These are phyloP conservation scores for Ceratosolen solmsi DNA, from an alignment of 1,140 invertebrate species.

Conservation along the genomic window DNA sequence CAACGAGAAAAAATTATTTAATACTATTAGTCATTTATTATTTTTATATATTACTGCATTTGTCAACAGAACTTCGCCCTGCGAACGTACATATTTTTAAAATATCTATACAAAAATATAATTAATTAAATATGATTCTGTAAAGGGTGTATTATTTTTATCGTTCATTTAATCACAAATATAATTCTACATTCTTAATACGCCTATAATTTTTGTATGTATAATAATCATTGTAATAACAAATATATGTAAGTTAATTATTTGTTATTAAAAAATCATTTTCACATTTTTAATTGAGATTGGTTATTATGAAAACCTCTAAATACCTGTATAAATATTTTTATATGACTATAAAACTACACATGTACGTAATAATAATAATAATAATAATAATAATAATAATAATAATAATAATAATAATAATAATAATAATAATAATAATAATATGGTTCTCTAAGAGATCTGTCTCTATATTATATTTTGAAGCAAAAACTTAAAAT, in stretches of 20 bases:
- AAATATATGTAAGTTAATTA: too few species aligned
- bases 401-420: too few species aligned
- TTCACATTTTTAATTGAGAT: too few species aligned
- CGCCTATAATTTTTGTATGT: too few species aligned
- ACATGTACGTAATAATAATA: constrained; percentile 18
- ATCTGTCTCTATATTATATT: constrained; percentile 25
- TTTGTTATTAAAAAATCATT: too few species aligned
- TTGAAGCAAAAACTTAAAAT: constrained; percentile 24
- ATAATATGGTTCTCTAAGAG: constrained; percentile 33
- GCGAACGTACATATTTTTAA: background rate
- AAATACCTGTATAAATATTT: background rate
- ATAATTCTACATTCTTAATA: too few species aligned
- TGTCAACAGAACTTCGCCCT: constrained; percentile 1
- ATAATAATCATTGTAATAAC: too few species aligned
- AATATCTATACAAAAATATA: background rate
- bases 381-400: too few species aligned
- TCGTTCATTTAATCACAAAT: too few species aligned
- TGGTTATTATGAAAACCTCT: too few species aligned
- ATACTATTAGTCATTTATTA: constrained; percentile 16
- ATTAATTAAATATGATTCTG: background rate
- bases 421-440: background rate
- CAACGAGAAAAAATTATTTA: background rate
- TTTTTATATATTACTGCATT: background rate
- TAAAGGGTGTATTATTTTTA: background rate
- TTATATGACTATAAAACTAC: constrained; percentile 26